Evolutionary conservation across 2,113 vertebrate species (phyloP).

Genomic region (Festucalex cinctus): DNA sequence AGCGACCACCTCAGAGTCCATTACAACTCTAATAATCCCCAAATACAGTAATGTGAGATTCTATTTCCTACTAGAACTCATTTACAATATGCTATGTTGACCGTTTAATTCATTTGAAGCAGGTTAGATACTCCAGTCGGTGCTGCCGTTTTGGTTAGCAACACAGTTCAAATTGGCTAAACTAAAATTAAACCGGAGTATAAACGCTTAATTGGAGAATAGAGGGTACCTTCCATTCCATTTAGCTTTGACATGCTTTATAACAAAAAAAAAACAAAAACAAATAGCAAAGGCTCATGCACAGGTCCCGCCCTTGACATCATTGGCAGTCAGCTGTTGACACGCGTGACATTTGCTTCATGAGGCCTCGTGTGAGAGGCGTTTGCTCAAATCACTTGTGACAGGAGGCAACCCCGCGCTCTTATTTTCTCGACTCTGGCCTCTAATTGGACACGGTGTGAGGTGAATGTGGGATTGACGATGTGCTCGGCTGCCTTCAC

Average conservation of each 20-base stretch:
- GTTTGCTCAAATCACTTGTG: slow-evolving; percentile 45
- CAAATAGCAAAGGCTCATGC: slow-evolving; percentile 1
- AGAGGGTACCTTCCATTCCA: background rate
- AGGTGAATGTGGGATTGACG: slow-evolving; percentile 44
- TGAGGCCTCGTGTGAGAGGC: slow-evolving; percentile 38
- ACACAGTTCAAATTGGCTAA: too few species aligned
- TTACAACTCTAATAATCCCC: too few species aligned
- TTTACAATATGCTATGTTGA: too few species aligned
- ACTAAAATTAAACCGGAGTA: too few species aligned
- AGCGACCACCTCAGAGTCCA: too few species aligned
- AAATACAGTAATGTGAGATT: too few species aligned
- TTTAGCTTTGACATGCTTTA: slow-evolving; percentile 11
- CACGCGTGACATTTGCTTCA: slow-evolving; percentile 31
- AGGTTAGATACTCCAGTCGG: too few species aligned
- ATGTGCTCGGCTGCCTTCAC: slow-evolving; percentile 30
- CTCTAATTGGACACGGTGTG: slow-evolving; percentile 56
- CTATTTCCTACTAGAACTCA: too few species aligned
- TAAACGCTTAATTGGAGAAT: background rate
- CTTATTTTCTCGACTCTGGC: slow-evolving; percentile 55
- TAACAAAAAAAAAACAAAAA: too few species aligned
- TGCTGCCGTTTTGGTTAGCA: too few species aligned
- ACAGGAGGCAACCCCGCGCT: slow-evolving; percentile 53
- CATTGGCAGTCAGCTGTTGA: slow-evolving; percentile 27
- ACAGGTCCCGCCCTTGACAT: slow-evolving; percentile 35
- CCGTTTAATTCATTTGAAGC: too few species aligned